Evolutionary conservation across 2,797 vertebrate genomes (phyloP).

Genomic region (Channallabes apus): DNA sequence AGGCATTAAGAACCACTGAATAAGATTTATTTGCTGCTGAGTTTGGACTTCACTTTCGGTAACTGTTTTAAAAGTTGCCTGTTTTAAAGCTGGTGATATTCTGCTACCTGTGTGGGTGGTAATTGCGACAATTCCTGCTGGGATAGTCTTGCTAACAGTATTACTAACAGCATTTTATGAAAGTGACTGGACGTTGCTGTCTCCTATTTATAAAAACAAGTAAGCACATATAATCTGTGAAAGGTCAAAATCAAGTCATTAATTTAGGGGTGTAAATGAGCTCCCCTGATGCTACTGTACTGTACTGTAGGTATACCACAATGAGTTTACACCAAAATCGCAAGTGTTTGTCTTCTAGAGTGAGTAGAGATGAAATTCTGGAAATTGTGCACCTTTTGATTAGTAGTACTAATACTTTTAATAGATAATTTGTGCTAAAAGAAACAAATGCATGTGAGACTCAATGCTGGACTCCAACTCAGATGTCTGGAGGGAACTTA

Average conservation of each 20-base stretch:
- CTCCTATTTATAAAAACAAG: not conserved
- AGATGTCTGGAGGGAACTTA: not conserved
- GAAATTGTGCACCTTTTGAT: not conserved
- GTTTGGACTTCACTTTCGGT: not conserved
- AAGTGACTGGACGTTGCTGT: not conserved
- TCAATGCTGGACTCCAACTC: not conserved
- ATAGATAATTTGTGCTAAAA: not conserved
- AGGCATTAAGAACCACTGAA: not conserved
- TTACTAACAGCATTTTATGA: not conserved
- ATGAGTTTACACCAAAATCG: no score
- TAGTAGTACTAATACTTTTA: not conserved
- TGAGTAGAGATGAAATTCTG: not conserved
- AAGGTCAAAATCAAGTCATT: not conserved
- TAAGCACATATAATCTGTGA: not conserved
- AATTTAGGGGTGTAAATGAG: not conserved
- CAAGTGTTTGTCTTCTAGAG: not conserved
- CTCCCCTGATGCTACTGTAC: not conserved
- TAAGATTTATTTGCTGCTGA: not conserved
- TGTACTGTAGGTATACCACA: no score
- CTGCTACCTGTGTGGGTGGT: not conserved
- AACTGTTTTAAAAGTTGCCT: conserved; percentile 8
- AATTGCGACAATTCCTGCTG: not conserved
- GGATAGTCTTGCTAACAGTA: not conserved
- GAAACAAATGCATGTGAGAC: not conserved
- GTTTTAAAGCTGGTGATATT: not conserved